Conservation (phyloP, 1,140 invertebrate species). For the Idris sp. region DNA sequence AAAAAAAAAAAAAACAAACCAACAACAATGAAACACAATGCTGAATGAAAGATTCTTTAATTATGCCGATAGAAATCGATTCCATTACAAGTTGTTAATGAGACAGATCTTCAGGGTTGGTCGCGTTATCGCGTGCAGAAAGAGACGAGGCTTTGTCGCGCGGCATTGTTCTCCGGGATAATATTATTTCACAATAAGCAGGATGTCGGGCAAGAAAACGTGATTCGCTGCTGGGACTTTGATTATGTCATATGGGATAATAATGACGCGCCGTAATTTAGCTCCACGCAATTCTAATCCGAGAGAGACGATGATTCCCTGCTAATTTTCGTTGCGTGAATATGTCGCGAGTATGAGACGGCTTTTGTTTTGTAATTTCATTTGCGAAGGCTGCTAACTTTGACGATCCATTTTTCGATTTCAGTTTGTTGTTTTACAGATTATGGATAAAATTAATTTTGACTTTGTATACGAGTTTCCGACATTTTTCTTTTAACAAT, state of each 20-base stretch:
- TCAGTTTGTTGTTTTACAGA: too few relatives aligned
- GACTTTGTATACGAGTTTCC: too few relatives aligned
- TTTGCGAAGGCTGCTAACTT: too few relatives aligned
- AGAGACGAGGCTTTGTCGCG: conserved; percentile 31
- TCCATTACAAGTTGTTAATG: conserved; percentile 68
- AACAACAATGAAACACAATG: too few relatives aligned
- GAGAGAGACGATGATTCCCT: conserved; percentile 30
- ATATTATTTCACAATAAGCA: conserved; percentile 55
- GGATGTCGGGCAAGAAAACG: conserved; percentile 36
- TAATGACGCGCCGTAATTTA: conserved; percentile 71
- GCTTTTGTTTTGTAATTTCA: conserved; percentile 14
- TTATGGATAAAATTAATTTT: too few relatives aligned
- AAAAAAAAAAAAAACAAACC: too few relatives aligned
- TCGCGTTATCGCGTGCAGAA: conserved; percentile 42
- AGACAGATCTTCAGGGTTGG: conserved; percentile 64
- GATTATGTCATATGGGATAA: conserved; percentile 70
- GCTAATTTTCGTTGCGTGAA: conserved; percentile 31
- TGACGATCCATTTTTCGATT: too few relatives aligned
- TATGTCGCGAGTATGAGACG: neutral
- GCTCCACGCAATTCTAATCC: conserved; percentile 28
- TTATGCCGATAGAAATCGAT: too few relatives aligned
- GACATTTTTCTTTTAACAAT: too few relatives aligned
- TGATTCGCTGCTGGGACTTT: conserved; percentile 46
- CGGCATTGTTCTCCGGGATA: conserved; percentile 50
- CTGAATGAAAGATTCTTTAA: too few relatives aligned